A percentile compares a stretch with the other conserved stretches of the same genome.
phyloP scores from a whole-genome alignment of 1,140 invertebrate genomes.

The Neodiprion fabricii region DNA sequence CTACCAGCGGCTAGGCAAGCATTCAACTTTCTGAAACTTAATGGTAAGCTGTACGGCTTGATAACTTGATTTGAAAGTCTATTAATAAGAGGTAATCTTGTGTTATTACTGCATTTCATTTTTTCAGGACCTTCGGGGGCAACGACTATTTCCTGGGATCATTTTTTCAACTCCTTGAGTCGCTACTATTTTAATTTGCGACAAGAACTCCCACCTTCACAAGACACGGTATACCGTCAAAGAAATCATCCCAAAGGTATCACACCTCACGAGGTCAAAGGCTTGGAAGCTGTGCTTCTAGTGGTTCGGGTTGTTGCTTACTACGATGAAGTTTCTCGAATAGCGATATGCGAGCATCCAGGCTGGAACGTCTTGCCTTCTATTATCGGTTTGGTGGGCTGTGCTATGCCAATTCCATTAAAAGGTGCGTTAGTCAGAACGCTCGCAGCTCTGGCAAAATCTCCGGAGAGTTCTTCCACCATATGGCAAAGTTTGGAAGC shows the following conservation, averaged over 20 bases:
- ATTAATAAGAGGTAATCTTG: too few relatives aligned
- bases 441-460: conserved; percentile 77
- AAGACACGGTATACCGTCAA: conserved; percentile 71
- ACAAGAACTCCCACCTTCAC: conserved; percentile 69
- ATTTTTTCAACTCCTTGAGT: conserved; percentile 85
- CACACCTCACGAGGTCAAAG: conserved; percentile 85
- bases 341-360: conserved; percentile 84
- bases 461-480: conserved; percentile 75
- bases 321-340: conserved; percentile 78
- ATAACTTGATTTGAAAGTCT: conserved; percentile 28
- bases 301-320: conserved; percentile 80
- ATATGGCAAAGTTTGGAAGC: conserved; percentile 89
- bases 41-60: conserved; percentile 52
- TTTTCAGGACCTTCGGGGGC: conserved; percentile 55
- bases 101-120: neutral
- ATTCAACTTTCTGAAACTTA: conserved; percentile 85
- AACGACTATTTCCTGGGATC: conserved; percentile 80
- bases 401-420: conserved; percentile 82
- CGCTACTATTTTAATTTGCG: conserved; percentile 76
- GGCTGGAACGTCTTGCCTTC: conserved; percentile 83
- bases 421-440: conserved; percentile 84
- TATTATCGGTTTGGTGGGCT: conserved; percentile 82
- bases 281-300: conserved; percentile 80
- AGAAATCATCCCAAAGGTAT: conserved; percentile 71
- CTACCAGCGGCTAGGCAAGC: conserved; percentile 77